phyloP scores from a whole-genome alignment of 2,888 invertebrate species.

The Spilarctia lutea region DNA sequence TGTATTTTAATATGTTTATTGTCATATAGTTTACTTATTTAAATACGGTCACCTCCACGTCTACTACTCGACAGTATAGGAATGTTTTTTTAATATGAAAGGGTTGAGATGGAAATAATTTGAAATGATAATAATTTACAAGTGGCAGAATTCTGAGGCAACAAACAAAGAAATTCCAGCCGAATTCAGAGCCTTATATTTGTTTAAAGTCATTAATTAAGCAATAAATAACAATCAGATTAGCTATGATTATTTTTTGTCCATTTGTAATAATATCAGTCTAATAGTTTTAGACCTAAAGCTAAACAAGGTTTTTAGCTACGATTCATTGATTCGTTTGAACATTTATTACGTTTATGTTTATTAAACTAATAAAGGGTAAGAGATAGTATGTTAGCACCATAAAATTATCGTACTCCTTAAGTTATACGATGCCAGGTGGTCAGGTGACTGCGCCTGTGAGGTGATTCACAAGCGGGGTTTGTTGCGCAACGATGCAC shows the following conservation, averaged over 20 bases:
- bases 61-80: background rate
- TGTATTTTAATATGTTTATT: background rate
- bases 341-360: slow-evolving; percentile 6
- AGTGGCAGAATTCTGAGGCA: too few species aligned
- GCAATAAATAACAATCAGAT: too few species aligned
- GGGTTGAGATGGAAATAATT: too few species aligned
- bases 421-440: slow-evolving; percentile 28
- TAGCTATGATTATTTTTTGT: background rate
- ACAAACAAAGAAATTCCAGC: too few species aligned
- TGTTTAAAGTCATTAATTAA: too few species aligned
- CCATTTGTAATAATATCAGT: background rate
- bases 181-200: too few species aligned
- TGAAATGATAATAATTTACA: too few species aligned
- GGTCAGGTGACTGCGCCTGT: slow-evolving; percentile 17
- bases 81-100: too few species aligned
- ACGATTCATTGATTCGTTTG: background rate
- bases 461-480: slow-evolving; percentile 21
- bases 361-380: slow-evolving; percentile 4
- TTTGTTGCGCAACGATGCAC: slow-evolving; percentile 47
- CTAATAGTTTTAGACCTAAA: background rate
- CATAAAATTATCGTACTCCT: slow-evolving; percentile 45
- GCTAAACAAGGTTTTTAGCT: background rate
- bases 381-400: slow-evolving; percentile 5
- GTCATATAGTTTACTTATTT: background rate
- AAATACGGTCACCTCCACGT: background rate